phyloP scores from a whole-genome alignment of 2,113 vertebrate genomes.

The Hydrochoerus hydrochaeris region DNA sequence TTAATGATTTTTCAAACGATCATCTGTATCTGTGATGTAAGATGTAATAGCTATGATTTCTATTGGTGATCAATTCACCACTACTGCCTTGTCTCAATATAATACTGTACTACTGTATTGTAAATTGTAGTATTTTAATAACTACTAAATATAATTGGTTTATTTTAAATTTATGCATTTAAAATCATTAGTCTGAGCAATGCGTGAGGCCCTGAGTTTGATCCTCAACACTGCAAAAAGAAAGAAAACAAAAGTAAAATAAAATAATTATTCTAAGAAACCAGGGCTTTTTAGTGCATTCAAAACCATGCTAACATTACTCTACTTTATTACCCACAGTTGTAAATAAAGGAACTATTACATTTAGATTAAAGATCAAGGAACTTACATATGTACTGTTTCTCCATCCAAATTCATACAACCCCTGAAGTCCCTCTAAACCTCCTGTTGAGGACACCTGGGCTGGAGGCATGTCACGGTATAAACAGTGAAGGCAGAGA shows the following conservation, averaged over 20 bases:
- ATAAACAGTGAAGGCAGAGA: neutral
- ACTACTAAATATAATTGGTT: neutral
- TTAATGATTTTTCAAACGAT: constrained; percentile 46
- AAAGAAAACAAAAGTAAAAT: neutral
- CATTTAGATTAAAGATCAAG: neutral
- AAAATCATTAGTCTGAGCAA: constrained; percentile 37
- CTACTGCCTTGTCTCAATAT: neutral
- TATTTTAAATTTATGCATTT: constrained; percentile 40
- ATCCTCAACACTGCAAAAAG: neutral
- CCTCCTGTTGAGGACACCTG: neutral
- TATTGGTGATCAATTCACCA: neutral
- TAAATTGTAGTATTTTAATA: neutral
- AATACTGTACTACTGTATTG: neutral
- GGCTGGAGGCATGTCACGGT: neutral
- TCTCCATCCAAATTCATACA: neutral
- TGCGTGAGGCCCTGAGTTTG: neutral
- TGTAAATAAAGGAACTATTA: neutral
- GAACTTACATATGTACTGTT: neutral
- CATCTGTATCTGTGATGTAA: neutral
- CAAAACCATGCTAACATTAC: neutral
- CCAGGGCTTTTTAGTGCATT: neutral
- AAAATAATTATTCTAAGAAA: neutral
- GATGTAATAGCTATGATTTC: neutral
- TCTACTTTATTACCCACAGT: neutral
- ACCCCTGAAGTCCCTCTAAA: neutral